A percentile compares a stretch with the other conserved stretches of the same genome.
These are phyloP conservation scores for Rynchops niger DNA, from an alignment of 2,113 vertebrate genomes.

Conservation along the genomic window DNA sequence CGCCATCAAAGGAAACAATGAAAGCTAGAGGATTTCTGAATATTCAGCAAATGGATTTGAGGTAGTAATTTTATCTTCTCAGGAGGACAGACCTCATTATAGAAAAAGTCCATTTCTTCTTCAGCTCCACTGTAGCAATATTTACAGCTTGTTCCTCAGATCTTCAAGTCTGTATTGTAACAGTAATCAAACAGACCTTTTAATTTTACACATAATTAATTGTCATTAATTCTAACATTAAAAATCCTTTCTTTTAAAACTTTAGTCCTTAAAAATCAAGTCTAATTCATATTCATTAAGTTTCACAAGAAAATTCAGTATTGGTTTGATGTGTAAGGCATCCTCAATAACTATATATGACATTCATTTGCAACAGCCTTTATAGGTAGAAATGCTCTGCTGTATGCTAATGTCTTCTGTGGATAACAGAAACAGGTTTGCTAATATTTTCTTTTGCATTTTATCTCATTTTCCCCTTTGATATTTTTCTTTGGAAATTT, in stretches of 20 bases:
- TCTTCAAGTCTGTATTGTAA: not conserved
- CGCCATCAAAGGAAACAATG: not conserved
- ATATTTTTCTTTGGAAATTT: conserved; percentile 21
- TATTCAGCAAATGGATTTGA: not conserved
- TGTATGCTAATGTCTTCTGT: not conserved
- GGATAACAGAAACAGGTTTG: conserved; percentile 3
- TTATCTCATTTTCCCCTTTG: not conserved
- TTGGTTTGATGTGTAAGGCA: conserved; percentile 39
- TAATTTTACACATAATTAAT: not conserved
- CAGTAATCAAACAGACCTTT: not conserved
- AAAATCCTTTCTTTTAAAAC: not conserved
- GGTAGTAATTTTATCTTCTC: not conserved
- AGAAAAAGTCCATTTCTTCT: not conserved
- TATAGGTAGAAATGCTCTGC: conserved; percentile 30
- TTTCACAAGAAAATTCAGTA: conserved; percentile 46
- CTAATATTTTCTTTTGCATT: conserved; percentile 4
- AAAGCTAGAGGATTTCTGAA: not conserved
- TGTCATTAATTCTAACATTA: not conserved
- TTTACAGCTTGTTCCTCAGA: not conserved
- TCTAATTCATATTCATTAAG: conserved; percentile 41
- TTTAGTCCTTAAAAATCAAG: conserved; percentile 9
- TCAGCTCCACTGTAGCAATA: not conserved
- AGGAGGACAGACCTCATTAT: not conserved
- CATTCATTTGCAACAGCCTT: conserved; percentile 13
- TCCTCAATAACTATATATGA: conserved; percentile 30